Conservation (phyloP, 1,140 invertebrate genomes). For the Drosophila pallidifrons region DNA sequence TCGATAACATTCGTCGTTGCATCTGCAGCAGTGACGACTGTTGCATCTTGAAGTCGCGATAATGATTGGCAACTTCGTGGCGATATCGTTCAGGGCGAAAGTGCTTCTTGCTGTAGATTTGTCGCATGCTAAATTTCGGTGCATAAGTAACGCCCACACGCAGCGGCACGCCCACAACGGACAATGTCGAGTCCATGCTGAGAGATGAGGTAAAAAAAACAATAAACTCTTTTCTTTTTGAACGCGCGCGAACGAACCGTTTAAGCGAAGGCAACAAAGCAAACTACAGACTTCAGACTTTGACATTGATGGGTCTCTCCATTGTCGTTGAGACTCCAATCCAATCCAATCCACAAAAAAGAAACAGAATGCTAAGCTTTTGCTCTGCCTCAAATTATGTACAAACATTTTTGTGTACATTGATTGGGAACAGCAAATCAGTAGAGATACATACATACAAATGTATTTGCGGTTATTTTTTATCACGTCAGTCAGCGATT, state of each 20-base stretch:
- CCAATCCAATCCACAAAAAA: not conserved
- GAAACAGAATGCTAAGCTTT: not conserved
- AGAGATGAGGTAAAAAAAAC: not conserved
- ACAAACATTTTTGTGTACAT: conserved; percentile 63
- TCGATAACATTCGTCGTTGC: not conserved
- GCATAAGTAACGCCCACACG: conserved; percentile 54
- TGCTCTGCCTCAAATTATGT: conserved; percentile 61
- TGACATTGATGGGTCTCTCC: conserved; percentile 63
- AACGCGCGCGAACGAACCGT: conserved; percentile 47
- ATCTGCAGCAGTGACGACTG: conserved; percentile 27
- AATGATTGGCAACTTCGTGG: conserved; percentile 83
- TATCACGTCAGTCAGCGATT: conserved; percentile 78
- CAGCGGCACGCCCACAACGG: conserved; percentile 53
- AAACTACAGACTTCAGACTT: conserved; percentile 51
- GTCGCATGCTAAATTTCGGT: conserved; percentile 65
- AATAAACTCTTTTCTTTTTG: not conserved
- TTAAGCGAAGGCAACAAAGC: conserved; percentile 53
- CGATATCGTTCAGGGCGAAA: conserved; percentile 66
- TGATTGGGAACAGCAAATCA: conserved; percentile 54
- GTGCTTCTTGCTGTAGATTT: conserved; percentile 63
- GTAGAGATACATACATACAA: too few species aligned
- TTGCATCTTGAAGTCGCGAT: conserved; percentile 74
- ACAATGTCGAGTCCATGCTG: conserved; percentile 17
- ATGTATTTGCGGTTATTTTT: conserved; percentile 72
- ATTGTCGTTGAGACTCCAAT: conserved; percentile 39